Evolutionary conservation across 1,140 invertebrate species (phyloP), one percentile per base, ranked within the genome.

Genomic region (Pectinophora gossypiella): DNA sequence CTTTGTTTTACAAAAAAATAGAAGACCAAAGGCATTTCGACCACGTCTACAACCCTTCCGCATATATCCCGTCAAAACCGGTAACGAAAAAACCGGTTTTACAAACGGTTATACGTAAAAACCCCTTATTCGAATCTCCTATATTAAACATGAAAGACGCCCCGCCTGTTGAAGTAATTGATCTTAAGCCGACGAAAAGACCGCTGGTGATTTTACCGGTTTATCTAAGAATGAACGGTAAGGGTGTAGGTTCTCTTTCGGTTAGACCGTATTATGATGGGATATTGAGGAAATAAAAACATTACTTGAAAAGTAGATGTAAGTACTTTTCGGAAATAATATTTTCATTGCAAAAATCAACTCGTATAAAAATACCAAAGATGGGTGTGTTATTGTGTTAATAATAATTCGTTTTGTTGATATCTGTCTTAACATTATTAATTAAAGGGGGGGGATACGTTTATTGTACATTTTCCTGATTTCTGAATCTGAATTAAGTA

Each of bases 201-300:
- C 70, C 70, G 0, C 43, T 75, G 16, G 57, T 76, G 0, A 46
- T 76, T 5, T 5, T 72, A 6, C 81, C 81, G 4, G 76, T 85
- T 0, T 85, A 82, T 50, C 16, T 40, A 15, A 40, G 36, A 16
- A 16, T 18, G 16, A 18, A 15, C 23, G 12, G 12, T 6, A 27
- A 6, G 5, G 5, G 12, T 27, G 23, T 5, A 16, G 16, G 13
- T 9, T 3, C 27, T 2, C 27, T 7, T 7, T 32, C 2, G 9
- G 27, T n/a, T 3, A 32, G 27, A 12, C 36, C 36, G 13, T 16
- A 40, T n/a, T n/a, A n/a, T 40, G 36, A 40, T 40, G 13, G 36
- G 7, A 40, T 40, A 6, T 40, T 40, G 36, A 3, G n/a, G 15
- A 40, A 12, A n/a, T n/a, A n/a, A n/a, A n/a, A n/a, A n/a, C n/a